Base-by-base conservation (phyloP, 2,797 vertebrate species). In the Lagodon rhomboides region DNA sequence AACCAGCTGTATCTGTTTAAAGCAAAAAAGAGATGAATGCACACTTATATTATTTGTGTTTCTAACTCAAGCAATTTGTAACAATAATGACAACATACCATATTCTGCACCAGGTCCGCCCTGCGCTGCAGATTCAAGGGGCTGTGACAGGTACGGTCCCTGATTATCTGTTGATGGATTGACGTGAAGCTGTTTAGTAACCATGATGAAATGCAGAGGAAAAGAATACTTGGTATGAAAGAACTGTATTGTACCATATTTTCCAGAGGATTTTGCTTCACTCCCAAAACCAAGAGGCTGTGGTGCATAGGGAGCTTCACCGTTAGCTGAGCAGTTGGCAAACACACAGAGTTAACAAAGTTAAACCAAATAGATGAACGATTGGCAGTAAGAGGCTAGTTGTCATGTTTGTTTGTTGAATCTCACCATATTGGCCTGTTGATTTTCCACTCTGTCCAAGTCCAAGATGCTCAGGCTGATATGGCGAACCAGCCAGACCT, bases 401-500 rank as follows among this genome's bases (percentile, higher is more conserved):
- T n/a, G n/a, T 56, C 12, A 25, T 13, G 44, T 80, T 74, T 13
- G 44, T 80, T 74, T 55, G 43, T 11, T 51, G 15, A 46, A 12
- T 56, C 90, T 87, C 66, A 92, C 89, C 86, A 23, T 91, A 89
- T 79, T 82, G 82, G 61, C 77, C 78, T 43, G 72, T 13, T 53
- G 64, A 74, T 77, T 90, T 87, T 18, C 82, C 83, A 22, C 60
- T 85, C 17, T 82, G 80, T 83, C 80, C 84, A 9, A 85, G 44
- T 27, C 87, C 90, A 2, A 89, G 71, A 25, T 85, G 30, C 60
- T 90, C 83, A n/a, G 85, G 64, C 43, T 92, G 92, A 79, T 91
- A 92, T 2, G 79, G 82, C 13, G 92, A 88, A 4, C 74, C 86
- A 34, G 84, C 60, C 46, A 76, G 71, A 73, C 82, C 94, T 95